Conservation (phyloP, 2,888 invertebrate genomes). For the Halictus ligatus region DNA sequence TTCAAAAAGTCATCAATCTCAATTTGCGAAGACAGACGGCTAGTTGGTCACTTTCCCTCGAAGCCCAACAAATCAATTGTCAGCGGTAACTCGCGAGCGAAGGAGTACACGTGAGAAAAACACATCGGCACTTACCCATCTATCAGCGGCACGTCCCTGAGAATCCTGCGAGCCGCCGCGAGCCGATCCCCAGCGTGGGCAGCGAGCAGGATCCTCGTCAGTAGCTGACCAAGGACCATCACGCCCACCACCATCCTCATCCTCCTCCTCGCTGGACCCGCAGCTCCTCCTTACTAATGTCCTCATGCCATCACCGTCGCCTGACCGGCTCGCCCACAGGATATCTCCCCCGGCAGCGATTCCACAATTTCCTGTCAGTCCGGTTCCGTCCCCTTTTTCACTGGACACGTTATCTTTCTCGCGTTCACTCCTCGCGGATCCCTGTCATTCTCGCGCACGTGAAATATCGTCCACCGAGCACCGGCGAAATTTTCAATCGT, state of each 20-base stretch:
- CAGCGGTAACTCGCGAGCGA: not conserved
- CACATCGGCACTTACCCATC: constrained; percentile 77
- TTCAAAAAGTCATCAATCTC: constrained; percentile 1
- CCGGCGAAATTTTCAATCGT: constrained; percentile 24
- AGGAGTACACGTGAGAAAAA: not conserved
- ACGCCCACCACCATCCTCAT: constrained; percentile 84
- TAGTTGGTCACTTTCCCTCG: not conserved
- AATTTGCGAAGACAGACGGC: not conserved
- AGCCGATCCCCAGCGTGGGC: constrained; percentile 82
- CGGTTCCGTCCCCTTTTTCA: not conserved
- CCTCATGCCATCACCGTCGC: constrained; percentile 82
- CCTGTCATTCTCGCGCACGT: constrained; percentile 24
- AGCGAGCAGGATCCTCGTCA: constrained; percentile 82
- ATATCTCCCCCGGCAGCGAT: constrained; percentile 42
- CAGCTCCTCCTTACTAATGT: constrained; percentile 79
- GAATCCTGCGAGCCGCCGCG: constrained; percentile 81
- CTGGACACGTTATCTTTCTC: constrained; percentile 17
- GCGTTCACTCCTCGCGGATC: constrained; percentile 9
- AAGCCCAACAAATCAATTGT: constrained; percentile 6
- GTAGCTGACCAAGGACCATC: constrained; percentile 83
- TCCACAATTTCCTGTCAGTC: constrained; percentile 31
- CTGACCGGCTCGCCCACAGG: constrained; percentile 65
- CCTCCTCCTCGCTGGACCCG: constrained; percentile 83
- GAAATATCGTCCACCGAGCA: constrained; percentile 4
- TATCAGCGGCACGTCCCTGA: constrained; percentile 81